A percentile compares a stretch with the other conserved stretches of the same genome.
Evolutionary conservation across 92 coral and sea anemone species (phyloP).

Genomic region (Nematostella vectensis): DNA sequence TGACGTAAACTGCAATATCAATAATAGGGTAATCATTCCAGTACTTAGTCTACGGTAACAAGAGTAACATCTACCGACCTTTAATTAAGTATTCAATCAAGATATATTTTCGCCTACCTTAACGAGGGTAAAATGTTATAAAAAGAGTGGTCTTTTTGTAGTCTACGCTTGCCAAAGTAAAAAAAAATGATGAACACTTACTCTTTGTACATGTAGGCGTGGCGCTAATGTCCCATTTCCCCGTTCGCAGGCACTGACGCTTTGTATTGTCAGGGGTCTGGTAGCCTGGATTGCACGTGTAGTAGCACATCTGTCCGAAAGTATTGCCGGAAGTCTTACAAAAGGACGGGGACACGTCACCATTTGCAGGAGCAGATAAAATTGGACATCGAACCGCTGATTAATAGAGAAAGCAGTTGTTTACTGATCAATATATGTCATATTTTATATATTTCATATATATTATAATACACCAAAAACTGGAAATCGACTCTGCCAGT

Average conservation of each 20-base stretch:
- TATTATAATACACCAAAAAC: no score
- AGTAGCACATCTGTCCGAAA: conserved; percentile 35
- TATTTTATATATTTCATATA: no score
- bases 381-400: conserved; percentile 61
- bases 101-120: no score
- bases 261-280: conserved; percentile 15
- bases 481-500: no score
- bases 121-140: no score
- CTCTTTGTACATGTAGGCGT: conserved; percentile 47
- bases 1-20: conserved; percentile 15
- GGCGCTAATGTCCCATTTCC: conserved; percentile 35
- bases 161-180: no score
- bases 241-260: conserved; percentile 48
- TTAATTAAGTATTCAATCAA: no score
- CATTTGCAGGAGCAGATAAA: conserved; percentile 39
- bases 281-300: conserved; percentile 49
- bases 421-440: no score
- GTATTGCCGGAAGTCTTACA: conserved; percentile 33
- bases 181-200: no score
- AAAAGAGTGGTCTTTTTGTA: no score
- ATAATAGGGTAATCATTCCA: background rate
- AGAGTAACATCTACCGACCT: background rate
- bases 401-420: no score
- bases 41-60: background rate
- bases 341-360: conserved; percentile 30